Base-by-base conservation (phyloP, 2,113 vertebrate species). In the Dasypus novemcinctus region DNA sequence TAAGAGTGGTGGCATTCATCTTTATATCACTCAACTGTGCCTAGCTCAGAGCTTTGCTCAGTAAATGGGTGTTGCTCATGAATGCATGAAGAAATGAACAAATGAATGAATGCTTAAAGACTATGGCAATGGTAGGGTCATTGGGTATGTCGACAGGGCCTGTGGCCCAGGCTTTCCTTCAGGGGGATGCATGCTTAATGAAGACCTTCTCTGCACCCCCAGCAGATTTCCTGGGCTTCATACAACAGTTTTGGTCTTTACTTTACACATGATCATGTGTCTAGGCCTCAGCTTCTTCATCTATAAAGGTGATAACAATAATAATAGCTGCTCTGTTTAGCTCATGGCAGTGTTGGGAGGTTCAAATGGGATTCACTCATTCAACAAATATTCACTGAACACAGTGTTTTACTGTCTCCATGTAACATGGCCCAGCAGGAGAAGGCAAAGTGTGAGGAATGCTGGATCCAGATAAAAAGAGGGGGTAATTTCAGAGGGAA, bases 321-420 rank as follows among this genome's bases (percentile, higher is more conserved):
- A 46, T 46, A 31, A 75, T 29, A 49, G 2, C 46, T 31, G 33
- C 43, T 74, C 29, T 57, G 12, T 23, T 12, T 61, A n/a, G 31
- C 3, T 84, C 12, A 4, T 0, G 4, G 69, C 1, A 17, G 20
- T 0, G 0, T 27, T 27, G 57, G 87, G 46, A 71, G 8, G 46
- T 41, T 52, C 17, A 5, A 12, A 79, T 52, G 23, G 23, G 38
- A 82, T 43, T 64, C 25, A 82, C 27, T 76, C 43, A 64, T 52
- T 46, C 12, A 43, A 25, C 75, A 69, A 54, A 59, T 21, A 54
- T n/a, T 63, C 54, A 63, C 8, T 3, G 36, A 86, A 21, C 33
- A 31, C 3, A 31, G 76, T 0, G 11, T 27, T 81, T 71, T 54
- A 18, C 46, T 21, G n/a, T 87, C 54, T 84, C 61, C 33, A 6